Percentiles rank a stretch among this genome's conserved stretches.
Conservation (phyloP, 2,113 vertebrate species). For the Peromyscus polionotus region DNA sequence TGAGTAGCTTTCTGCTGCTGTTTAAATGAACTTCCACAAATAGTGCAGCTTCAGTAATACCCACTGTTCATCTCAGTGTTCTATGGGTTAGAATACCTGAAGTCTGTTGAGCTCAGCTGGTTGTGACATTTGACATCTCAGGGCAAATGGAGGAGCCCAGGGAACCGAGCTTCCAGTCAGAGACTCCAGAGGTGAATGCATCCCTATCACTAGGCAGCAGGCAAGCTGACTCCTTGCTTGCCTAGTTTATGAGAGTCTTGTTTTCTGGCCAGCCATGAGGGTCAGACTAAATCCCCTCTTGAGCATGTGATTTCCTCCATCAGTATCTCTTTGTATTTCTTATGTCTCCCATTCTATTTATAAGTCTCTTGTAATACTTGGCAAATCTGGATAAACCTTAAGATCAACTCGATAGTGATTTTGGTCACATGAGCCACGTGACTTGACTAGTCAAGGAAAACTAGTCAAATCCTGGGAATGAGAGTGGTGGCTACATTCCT, state of each 20-base stretch:
- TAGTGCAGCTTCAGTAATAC: not conserved
- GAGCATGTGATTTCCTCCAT: not conserved
- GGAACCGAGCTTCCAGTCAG: not conserved
- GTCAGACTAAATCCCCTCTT: accelerated
- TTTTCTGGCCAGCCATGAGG: not conserved
- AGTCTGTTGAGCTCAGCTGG: not conserved
- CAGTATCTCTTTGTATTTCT: not conserved
- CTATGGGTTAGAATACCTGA: not conserved
- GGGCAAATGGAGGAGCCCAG: too few species aligned
- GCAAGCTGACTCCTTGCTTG: not conserved
- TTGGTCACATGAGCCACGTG: not conserved
- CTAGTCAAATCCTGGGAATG: not conserved
- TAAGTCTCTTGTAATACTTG: not conserved
- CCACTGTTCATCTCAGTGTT: not conserved
- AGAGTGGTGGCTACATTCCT: accelerated
- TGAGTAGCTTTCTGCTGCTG: not conserved
- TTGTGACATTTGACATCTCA: not conserved
- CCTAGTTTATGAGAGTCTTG: not conserved
- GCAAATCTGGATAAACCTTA: not conserved
- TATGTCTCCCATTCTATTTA: not conserved
- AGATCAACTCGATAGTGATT: not conserved
- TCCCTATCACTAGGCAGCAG: not conserved
- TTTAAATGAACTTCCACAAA: not conserved
- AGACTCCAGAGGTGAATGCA: not conserved
- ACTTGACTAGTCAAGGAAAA: not conserved